These are phyloP conservation scores for Leptogaster cylindrica DNA, from an alignment of 2,888 invertebrate genomes.

Conservation along the genomic window DNA sequence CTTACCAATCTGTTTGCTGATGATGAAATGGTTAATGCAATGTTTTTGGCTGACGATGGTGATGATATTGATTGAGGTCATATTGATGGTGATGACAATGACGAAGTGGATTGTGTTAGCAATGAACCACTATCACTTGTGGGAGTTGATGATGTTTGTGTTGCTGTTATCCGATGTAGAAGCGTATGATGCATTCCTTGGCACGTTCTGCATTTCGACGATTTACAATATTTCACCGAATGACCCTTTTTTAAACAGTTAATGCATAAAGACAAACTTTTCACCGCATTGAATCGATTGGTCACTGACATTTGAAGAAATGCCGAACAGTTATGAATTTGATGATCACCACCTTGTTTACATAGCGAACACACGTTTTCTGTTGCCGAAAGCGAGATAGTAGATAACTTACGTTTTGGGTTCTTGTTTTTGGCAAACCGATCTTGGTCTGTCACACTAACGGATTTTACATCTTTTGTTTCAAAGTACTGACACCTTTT, in stretches of 20 bases:
- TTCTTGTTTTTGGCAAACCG: no score
- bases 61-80: no score
- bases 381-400: no score
- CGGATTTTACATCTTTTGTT: not conserved
- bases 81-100: no score
- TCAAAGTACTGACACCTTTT: conserved; percentile 42
- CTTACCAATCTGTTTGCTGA: not conserved
- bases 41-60: no score
- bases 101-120: not conserved
- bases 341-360: not conserved
- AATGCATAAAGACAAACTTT: not conserved
- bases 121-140: not conserved
- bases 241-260: not conserved
- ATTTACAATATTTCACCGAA: not conserved
- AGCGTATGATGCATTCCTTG: not conserved
- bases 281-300: not conserved
- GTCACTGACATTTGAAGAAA: not conserved
- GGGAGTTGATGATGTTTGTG: not conserved
- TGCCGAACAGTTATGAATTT: not conserved
- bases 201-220: not conserved
- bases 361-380: conserved; percentile 13
- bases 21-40: not conserved
- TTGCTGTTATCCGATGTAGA: not conserved
- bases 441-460: not conserved
- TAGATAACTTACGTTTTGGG: no score